These are phyloP conservation scores for Bufo bufo DNA, from an alignment of 2,113 vertebrate genomes.

Conservation along the genomic window DNA sequence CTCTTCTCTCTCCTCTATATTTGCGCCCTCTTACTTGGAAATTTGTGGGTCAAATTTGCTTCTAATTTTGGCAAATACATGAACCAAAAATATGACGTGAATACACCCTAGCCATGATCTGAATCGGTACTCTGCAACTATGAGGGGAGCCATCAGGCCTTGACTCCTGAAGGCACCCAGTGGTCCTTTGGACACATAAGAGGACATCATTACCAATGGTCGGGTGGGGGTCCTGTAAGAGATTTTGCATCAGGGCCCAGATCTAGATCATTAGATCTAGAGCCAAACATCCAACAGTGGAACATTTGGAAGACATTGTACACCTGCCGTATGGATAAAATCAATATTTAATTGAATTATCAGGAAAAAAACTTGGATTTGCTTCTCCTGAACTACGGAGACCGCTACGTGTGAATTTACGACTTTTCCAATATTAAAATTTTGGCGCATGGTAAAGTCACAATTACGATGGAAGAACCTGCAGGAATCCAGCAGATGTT, in stretches of 20 bases:
- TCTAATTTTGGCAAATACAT: too few relatives aligned
- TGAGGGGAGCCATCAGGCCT: too few relatives aligned
- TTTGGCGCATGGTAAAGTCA: not conserved
- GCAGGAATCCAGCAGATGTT: not conserved
- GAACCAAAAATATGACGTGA: not conserved
- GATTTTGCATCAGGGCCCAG: not conserved
- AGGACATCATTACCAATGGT: not conserved
- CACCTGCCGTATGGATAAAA: not conserved
- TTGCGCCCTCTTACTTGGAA: too few relatives aligned
- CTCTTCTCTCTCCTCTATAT: too few relatives aligned
- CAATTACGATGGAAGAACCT: not conserved
- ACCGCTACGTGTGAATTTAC: constrained; percentile 20
- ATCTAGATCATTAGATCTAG: not conserved
- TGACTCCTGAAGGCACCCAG: too few relatives aligned
- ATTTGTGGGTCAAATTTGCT: too few relatives aligned
- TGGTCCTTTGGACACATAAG: too few relatives aligned
- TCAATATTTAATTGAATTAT: constrained; percentile 14
- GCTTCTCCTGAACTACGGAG: not conserved
- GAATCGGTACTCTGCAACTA: not conserved
- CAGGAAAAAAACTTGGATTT: not conserved
- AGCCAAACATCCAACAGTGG: not conserved
- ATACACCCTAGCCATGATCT: not conserved
- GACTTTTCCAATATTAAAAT: constrained; percentile 18
- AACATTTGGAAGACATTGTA: not conserved
- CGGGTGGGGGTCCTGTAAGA: not conserved